Percentiles rank a stretch among this genome's conserved stretches.
These are phyloP conservation scores for Olivierus martensii DNA, from an alignment of 1,140 invertebrate species.

Conservation along the genomic window DNA sequence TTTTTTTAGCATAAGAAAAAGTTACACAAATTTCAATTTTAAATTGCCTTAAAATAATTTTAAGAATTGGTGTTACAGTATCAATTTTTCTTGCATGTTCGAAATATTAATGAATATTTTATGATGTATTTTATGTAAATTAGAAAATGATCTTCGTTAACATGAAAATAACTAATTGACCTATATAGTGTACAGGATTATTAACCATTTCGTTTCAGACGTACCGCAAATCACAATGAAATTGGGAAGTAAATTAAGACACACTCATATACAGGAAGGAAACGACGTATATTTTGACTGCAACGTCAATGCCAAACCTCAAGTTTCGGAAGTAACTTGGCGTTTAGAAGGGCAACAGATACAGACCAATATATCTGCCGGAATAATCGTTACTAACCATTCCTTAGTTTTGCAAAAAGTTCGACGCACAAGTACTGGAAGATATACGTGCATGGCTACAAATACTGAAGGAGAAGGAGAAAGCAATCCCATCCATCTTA, in stretches of 20 bases:
- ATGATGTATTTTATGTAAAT: too few species aligned
- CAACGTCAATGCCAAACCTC: conserved; percentile 72
- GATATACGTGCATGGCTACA: conserved; percentile 74
- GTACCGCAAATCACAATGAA: conserved; percentile 22
- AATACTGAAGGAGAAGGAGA: conserved; percentile 80
- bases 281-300: conserved; percentile 84
- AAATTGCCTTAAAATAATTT: too few species aligned
- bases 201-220: conserved; percentile 13
- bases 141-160: too few species aligned
- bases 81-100: too few species aligned
- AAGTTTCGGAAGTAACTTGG: conserved; percentile 63
- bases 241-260: conserved; percentile 22
- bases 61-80: too few species aligned
- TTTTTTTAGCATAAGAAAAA: too few species aligned
- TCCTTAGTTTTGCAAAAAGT: conserved; percentile 33
- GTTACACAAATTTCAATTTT: too few species aligned
- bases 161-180: too few species aligned
- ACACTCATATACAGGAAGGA: conserved; percentile 38
- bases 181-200: too few species aligned
- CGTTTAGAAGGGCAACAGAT: conserved; percentile 58
- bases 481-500: conserved; percentile 62
- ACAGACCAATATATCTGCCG: conserved; percentile 53
- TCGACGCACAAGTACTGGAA: conserved; percentile 21
- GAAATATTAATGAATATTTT: too few species aligned
- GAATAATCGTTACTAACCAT: conserved; percentile 73